Evolutionary conservation across 2,797 vertebrate genomes (phyloP), one percentile per base, ranked within the genome.

Genomic region (Lateolabrax maculatus): DNA sequence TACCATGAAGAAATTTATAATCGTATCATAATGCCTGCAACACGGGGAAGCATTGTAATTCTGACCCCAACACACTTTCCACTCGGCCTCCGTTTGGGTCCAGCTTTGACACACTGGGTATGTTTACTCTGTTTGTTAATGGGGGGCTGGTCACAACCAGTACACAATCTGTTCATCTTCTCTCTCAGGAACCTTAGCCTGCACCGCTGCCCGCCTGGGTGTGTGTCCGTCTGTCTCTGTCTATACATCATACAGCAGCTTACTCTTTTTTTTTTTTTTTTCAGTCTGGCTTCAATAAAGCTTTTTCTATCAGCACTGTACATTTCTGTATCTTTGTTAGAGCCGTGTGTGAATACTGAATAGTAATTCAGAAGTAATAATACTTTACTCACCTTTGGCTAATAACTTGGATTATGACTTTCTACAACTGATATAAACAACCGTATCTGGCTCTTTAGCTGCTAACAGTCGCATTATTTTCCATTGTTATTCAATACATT

Each of bases 281-380:
- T 84, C 65, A 75, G 70, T 83, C 76, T 39, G 62, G 57, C 80
- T 84, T 72, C 61, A 90, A 85, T 87, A 89, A 89, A 89, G 57
- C 80, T 52, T 63, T 67, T 71, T 70, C 56, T 56, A 53, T 85
- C 68, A 69, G 46, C 60, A 57, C 29, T 65, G 39, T 34, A 34
- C 0, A 29, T 69, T 34, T 63, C 46, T 71, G 23, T 74, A 36
- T 72, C 9, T 76, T 62, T 60, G 37, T 75, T 69, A 1, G 13
- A 10, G 9, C 23, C 43, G 19, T 46, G 25, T 25, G n/a, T 44
- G 51, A 41, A 64, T 63, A 55, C 18, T 23, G 1, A 53, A 5
- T 41, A 6, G 4, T n/a, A 36, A 23, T 49, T 29, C 21, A 31
- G 10, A 6, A 43, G 12, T 15, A 68, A n/a, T 37, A 52, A 52